A percentile compares a stretch with the other conserved stretches of the same genome.
Conservation (phyloP, 2,797 vertebrate species). For the Sarcoramphus papa region DNA sequence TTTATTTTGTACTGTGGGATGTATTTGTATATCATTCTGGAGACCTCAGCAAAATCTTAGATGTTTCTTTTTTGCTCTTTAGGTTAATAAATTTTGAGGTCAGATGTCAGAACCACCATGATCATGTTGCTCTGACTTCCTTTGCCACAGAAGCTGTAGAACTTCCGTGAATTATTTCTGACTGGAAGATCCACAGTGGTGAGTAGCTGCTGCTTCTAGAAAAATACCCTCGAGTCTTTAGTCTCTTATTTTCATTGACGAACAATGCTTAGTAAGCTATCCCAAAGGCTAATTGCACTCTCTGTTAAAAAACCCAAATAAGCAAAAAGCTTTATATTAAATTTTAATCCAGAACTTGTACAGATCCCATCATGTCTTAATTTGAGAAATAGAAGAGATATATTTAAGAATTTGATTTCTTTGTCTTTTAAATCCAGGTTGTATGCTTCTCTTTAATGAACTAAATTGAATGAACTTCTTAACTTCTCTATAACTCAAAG, state of each 20-base stretch:
- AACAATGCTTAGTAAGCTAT: neutral
- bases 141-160: neutral
- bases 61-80: neutral
- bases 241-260: neutral
- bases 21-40: neutral
- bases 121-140: neutral
- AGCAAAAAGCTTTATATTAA: neutral
- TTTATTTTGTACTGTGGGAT: neutral
- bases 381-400: neutral
- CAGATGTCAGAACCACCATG: neutral
- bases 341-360: neutral
- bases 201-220: neutral
- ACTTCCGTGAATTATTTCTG: neutral
- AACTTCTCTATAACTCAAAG: neutral
- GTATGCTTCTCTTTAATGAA: neutral
- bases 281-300: neutral
- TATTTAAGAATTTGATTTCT: neutral
- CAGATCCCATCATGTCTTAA: neutral
- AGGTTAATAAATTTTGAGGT: neutral
- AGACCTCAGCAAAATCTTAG: neutral
- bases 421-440: neutral
- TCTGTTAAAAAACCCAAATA: neutral
- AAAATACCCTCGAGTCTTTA: neutral
- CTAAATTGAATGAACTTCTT: neutral
- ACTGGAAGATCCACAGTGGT: neutral